A percentile compares a stretch with the other conserved stretches of the same genome.
These are phyloP conservation scores for Tor tambroides DNA, from an alignment of 2,113 vertebrate genomes.

Conservation along the genomic window DNA sequence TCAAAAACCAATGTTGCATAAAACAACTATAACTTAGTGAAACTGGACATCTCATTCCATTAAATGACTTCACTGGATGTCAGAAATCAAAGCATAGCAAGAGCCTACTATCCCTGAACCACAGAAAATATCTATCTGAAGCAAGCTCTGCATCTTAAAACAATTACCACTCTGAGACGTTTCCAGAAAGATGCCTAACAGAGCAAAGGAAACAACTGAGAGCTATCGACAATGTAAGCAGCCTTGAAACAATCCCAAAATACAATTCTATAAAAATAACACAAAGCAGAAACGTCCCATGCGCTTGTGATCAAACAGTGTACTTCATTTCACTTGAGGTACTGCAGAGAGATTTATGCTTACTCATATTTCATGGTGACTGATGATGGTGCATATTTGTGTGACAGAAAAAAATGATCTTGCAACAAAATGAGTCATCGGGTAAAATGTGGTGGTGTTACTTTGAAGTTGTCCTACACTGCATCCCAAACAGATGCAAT, in stretches of 20 bases:
- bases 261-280: constrained; percentile 46
- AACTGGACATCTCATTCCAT: not conserved
- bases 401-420: constrained; percentile 51
- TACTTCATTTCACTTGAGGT: not conserved
- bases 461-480: constrained; percentile 7
- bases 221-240: constrained; percentile 45
- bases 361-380: constrained; percentile 62
- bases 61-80: not conserved
- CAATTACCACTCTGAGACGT: constrained; percentile 59
- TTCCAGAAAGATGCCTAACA: constrained; percentile 47
- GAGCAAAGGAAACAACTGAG: constrained; percentile 50
- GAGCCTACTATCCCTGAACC: not conserved
- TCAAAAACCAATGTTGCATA: not conserved
- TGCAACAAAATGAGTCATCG: not conserved
- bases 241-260: constrained; percentile 49
- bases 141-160: constrained; percentile 64
- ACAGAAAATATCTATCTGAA: constrained; percentile 48
- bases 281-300: constrained; percentile 44
- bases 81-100: constrained; percentile 26
- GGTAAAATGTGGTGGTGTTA: not conserved
- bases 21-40: not conserved
- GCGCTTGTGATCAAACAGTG: constrained; percentile 6
- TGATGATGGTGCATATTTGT: constrained; percentile 66
- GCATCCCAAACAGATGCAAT: not conserved
- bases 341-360: constrained; percentile 63